Evolutionary conservation across 2,888 invertebrate genomes (phyloP).

Genomic region (Halocaridina rubra): DNA sequence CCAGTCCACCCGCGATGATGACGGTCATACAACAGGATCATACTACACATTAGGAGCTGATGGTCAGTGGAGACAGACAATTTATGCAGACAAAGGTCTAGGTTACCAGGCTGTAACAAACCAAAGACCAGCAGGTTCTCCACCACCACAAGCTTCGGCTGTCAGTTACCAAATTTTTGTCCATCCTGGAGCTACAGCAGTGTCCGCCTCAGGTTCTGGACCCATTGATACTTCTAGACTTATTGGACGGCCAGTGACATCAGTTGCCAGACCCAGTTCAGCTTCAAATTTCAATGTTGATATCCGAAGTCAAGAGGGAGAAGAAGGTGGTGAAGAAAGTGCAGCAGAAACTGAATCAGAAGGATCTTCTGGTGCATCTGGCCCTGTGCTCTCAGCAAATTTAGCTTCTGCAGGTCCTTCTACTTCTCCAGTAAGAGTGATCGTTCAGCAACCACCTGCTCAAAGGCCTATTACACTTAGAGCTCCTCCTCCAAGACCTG

Average conservation of each 20-base stretch:
- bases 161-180: not conserved
- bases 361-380: too few relatives aligned
- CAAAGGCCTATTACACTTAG: not conserved
- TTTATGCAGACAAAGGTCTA: constrained; percentile 26
- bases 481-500: not conserved
- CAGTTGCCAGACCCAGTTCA: not conserved
- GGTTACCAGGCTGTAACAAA: constrained; percentile 22
- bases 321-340: not conserved
- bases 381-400: not conserved
- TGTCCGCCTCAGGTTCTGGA: not conserved
- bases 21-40: constrained; percentile 18
- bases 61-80: constrained; percentile 29
- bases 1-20: constrained; percentile 6
- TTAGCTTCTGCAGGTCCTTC: not conserved
- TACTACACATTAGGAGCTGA: constrained; percentile 28
- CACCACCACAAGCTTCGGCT: constrained; percentile 5
- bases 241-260: not conserved
- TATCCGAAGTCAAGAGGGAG: not conserved
- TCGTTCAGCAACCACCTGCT: not conserved
- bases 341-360: too few relatives aligned
- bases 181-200: not conserved
- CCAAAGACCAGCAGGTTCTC: not conserved
- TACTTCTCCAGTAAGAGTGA: not conserved
- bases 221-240: not conserved
- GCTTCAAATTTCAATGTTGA: not conserved